phyloP scores from a whole-genome alignment of 1,140 invertebrate genomes.

The Zaprionus ghesquierei region DNA sequence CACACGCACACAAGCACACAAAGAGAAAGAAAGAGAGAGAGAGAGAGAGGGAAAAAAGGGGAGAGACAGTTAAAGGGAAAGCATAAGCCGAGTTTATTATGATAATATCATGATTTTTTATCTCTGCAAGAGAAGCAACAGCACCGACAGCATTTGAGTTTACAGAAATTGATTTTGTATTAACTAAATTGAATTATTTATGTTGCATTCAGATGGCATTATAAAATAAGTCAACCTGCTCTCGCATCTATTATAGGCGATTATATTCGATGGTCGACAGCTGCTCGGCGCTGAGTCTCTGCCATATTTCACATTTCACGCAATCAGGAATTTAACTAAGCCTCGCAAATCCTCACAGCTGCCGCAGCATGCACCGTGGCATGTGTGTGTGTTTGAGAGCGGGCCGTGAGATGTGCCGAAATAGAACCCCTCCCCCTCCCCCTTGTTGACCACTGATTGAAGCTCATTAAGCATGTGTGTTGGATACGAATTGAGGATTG shows the following conservation, averaged over 20 bases:
- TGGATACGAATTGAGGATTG: background rate
- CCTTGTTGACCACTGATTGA: conserved; percentile 12
- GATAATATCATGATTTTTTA: conserved; percentile 59
- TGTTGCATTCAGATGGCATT: conserved; percentile 55
- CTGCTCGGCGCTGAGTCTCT: conserved; percentile 30
- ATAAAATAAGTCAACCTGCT: conserved; percentile 49
- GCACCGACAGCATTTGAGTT: conserved; percentile 44
- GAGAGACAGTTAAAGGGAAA: background rate
- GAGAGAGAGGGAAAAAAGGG: conserved; percentile 15
- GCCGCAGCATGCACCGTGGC: conserved; percentile 6
- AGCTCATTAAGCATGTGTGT: background rate
- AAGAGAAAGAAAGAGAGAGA: background rate
- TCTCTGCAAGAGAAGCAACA: conserved; percentile 17
- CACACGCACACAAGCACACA: conserved; percentile 23
- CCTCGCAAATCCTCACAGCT: conserved; percentile 39
- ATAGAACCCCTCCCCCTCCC: no score
- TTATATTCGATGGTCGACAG: conserved; percentile 33
- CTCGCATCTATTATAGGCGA: conserved; percentile 36
- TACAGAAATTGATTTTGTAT: conserved; percentile 73
- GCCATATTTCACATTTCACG: conserved; percentile 40
- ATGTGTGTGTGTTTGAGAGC: background rate
- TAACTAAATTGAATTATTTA: conserved; percentile 78
- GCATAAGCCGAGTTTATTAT: conserved; percentile 37
- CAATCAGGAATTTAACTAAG: conserved; percentile 43
- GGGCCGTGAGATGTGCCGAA: background rate